Evolutionary conservation across 2,797 vertebrate species (phyloP).

Genomic region (Serranus cabrilla): DNA sequence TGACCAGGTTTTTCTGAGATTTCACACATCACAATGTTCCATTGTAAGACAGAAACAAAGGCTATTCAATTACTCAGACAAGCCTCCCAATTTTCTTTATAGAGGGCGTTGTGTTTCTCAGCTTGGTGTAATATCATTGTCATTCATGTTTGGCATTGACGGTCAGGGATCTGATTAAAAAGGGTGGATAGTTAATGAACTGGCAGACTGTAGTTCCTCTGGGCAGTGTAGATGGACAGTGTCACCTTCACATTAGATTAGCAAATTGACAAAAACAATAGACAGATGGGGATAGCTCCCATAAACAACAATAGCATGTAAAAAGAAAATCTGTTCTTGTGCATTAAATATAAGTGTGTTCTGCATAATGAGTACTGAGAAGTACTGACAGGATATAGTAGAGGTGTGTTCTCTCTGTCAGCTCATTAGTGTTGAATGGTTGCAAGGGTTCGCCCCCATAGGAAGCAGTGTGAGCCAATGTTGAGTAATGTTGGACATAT

Average conservation of each 20-base stretch:
- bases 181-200: slow-evolving; percentile 9
- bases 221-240: not conserved
- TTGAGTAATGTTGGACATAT: slow-evolving; percentile 67
- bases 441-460: slow-evolving; percentile 43
- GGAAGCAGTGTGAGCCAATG: slow-evolving; percentile 44
- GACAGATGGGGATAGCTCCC: not conserved
- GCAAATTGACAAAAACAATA: slow-evolving; percentile 11
- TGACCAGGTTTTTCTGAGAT: too few relatives aligned
- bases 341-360: not conserved
- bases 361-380: not conserved
- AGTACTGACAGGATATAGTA: slow-evolving; percentile 2
- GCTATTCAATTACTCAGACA: slow-evolving; percentile 15
- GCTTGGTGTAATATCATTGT: slow-evolving; percentile 10
- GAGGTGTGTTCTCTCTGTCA: slow-evolving; percentile 40
- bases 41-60: slow-evolving; percentile 6
- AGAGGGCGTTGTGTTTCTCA: not conserved
- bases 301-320: not conserved
- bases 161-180: slow-evolving; percentile 35
- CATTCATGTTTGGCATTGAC: slow-evolving; percentile 33
- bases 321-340: not conserved
- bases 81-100: slow-evolving; percentile 16
- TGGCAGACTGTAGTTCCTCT: not conserved
- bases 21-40: not conserved
- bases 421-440: slow-evolving; percentile 49
- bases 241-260: slow-evolving; percentile 36